Base-by-base conservation (phyloP, 2,113 vertebrate genomes). In the Orientallactaga bullata region DNA sequence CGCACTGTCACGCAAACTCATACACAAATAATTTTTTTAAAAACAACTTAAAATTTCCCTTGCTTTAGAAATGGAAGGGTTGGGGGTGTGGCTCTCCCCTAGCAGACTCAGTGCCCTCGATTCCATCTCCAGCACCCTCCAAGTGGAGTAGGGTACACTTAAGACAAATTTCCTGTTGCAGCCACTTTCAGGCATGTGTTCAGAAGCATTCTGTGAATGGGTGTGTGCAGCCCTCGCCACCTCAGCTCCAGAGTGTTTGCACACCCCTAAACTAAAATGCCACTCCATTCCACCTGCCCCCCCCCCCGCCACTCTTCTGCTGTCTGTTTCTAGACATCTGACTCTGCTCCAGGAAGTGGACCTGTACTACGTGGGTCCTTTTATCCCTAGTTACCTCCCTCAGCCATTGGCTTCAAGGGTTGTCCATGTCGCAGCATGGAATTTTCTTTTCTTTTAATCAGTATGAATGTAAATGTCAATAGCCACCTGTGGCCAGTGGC, bases 391-490 rank as follows among this genome's bases (percentile, higher is more conserved):
- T 80, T 69, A 17, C 85, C 78, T 73, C 63, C 68, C 26, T 84
- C 60, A 72, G 65, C 13, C 65, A 26, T n/a, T 39, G 39, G 65
- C 58, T 65, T 71, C 20, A 18, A 76, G 11, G 1, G n/a, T 66
- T 61, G 68, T 68, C 30, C n/a, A 2, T 16, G 4, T 37, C 9
- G 21, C 32, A 58, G 15, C 32, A 13, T 42, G 80, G 24, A 60
- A 79, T 55, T 60, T 85, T 77, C 72, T 23, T 90, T 73, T 2
- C n/a, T 81, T 94, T 93, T 72, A 37, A 35, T 80, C n/a, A 23
- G 0, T 51, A 51, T 81, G 66, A 51, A 63, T 90, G 32, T 21
- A 81, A 69, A 68, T 39, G 30, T 47, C 65, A 61, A 24, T 26
- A 11, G 17, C 21, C 78, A 88, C 71, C 6, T 28, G 60, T 85